Percentiles rank a stretch among this genome's conserved stretches.
These are phyloP conservation scores for Rhagophthalmus giganteus DNA, from an alignment of 2,888 invertebrate genomes.

Conservation along the genomic window DNA sequence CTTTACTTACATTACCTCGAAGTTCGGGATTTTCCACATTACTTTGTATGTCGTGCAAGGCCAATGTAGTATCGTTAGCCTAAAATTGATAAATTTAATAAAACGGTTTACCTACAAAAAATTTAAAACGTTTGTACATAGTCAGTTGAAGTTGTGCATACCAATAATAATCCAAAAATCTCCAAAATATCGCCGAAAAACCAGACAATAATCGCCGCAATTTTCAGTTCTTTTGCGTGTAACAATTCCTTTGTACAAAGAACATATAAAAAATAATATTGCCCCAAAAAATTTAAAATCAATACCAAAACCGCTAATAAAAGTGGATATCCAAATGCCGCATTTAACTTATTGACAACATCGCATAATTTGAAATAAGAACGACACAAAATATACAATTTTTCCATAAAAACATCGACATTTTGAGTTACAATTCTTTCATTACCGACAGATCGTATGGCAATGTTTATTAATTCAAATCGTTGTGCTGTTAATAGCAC, in stretches of 20 bases:
- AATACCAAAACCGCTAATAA: slow-evolving; percentile 38
- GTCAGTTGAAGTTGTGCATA: slow-evolving; percentile 39
- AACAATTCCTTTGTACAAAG: slow-evolving; percentile 31
- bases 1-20: slow-evolving; percentile 51
- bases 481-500: slow-evolving; percentile 37
- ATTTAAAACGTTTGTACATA: slow-evolving; percentile 26
- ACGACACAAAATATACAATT: slow-evolving; percentile 39
- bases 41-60: slow-evolving; percentile 53
- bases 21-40: slow-evolving; percentile 50
- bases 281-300: slow-evolving; percentile 41
- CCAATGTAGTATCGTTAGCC: slow-evolving; percentile 53
- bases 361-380: slow-evolving; percentile 42
- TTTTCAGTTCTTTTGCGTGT: slow-evolving; percentile 23
- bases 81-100: slow-evolving; percentile 33
- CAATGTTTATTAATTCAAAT: slow-evolving; percentile 38
- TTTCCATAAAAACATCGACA: slow-evolving; percentile 25
- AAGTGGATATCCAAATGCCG: slow-evolving; percentile 40
- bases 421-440: slow-evolving; percentile 7
- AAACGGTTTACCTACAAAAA: not conserved
- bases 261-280: slow-evolving; percentile 42
- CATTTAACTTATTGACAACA: slow-evolving; percentile 37
- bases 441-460: slow-evolving; percentile 24
- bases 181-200: slow-evolving; percentile 41
- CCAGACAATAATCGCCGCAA: slow-evolving; percentile 38
- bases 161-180: slow-evolving; percentile 39